phyloP scores from a whole-genome alignment of 2,888 invertebrate genomes.

The Tiliacea citrago region DNA sequence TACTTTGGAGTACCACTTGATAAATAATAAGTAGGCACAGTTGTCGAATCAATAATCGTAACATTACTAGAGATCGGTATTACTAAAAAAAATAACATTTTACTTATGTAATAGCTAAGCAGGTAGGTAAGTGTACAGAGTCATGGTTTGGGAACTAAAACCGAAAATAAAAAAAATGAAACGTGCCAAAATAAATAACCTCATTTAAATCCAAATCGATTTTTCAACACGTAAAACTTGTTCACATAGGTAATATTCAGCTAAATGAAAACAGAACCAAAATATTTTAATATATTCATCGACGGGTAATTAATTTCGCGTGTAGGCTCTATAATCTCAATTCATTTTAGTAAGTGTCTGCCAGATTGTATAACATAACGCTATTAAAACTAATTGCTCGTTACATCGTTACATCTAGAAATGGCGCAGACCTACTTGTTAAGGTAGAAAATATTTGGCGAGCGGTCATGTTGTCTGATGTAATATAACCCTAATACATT shows the following conservation, averaged over 20 bases:
- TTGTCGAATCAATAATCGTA: constrained; percentile 66
- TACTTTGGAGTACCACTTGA: constrained; percentile 63
- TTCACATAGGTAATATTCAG: constrained; percentile 24
- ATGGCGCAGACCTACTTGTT: constrained; percentile 14
- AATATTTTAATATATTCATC: constrained; percentile 29
- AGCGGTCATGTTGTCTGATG: constrained; percentile 25
- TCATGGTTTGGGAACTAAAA: background rate
- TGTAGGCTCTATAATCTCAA: constrained; percentile 39
- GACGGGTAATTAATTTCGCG: constrained; percentile 39
- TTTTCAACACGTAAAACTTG: constrained; percentile 15
- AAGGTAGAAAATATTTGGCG: constrained; percentile 34
- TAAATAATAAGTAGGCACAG: constrained; percentile 68
- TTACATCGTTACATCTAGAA: constrained; percentile 43
- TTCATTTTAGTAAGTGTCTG: constrained; percentile 38
- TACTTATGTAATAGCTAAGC: constrained; percentile 34
- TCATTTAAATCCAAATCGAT: background rate
- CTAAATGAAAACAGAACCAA: constrained; percentile 25
- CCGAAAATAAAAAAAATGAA: background rate
- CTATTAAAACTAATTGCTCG: constrained; percentile 58
- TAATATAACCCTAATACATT: constrained; percentile 39
- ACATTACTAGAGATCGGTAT: constrained; percentile 53
- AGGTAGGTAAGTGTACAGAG: background rate
- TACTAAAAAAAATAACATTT: constrained; percentile 58
- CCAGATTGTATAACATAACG: constrained; percentile 43
- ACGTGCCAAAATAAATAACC: background rate